Conservation (phyloP, 2,888 invertebrate species). For the Bhutanitis thaidina region DNA sequence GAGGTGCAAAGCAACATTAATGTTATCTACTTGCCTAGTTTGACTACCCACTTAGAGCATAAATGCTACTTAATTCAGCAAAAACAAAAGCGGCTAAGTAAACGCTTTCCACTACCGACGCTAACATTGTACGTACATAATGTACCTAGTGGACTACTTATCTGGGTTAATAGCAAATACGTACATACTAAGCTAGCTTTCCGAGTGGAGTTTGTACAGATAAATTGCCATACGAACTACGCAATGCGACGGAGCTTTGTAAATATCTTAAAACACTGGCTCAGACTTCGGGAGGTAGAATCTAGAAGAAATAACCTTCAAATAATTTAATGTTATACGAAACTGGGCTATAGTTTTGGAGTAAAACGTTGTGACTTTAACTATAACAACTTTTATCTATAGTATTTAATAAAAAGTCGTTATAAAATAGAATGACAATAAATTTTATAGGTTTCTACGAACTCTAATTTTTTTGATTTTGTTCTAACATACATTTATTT, state of each 20-base stretch:
- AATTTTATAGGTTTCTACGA: too few species aligned
- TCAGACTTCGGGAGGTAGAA: neutral
- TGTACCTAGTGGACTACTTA: conserved; percentile 36
- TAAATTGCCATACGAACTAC: conserved; percentile 26
- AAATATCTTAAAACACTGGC: conserved; percentile 15
- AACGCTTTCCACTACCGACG: conserved; percentile 34
- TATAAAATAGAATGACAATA: too few species aligned
- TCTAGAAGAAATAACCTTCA: neutral
- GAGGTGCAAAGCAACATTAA: conserved; percentile 35
- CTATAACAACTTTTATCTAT: too few species aligned
- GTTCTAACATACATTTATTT: too few species aligned
- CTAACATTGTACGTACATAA: conserved; percentile 37
- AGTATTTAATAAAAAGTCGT: too few species aligned
- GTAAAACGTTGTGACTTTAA: too few species aligned
- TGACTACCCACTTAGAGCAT: conserved; percentile 51
- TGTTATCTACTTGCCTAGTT: conserved; percentile 43
- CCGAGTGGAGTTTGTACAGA: conserved; percentile 22
- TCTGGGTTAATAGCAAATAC: conserved; percentile 25
- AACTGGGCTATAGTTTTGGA: neutral
- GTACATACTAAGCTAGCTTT: conserved; percentile 27
- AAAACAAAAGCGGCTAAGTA: conserved; percentile 59
- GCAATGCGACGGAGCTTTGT: conserved; percentile 20
- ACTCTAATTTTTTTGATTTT: too few species aligned
- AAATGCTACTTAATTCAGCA: conserved; percentile 57
- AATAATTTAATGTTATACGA: neutral